A percentile compares a stretch with the other conserved stretches of the same genome.
Evolutionary conservation across 2,888 invertebrate genomes (phyloP).

Genomic region (Athalia circularis): DNA sequence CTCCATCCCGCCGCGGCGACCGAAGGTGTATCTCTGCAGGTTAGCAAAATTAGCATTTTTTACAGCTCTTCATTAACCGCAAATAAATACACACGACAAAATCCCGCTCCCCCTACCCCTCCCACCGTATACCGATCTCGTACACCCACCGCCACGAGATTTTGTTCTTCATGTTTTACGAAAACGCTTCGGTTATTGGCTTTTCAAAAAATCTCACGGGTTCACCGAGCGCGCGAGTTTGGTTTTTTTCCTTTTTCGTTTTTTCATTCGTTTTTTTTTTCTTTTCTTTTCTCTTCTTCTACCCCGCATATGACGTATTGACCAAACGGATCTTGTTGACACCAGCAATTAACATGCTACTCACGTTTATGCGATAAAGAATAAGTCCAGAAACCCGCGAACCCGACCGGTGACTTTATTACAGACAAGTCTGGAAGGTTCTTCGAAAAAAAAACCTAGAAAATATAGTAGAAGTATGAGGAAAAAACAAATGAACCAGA

Average conservation of each 20-base stretch:
- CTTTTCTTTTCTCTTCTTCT: not conserved
- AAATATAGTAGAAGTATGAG: too few relatives aligned
- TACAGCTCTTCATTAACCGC: constrained; percentile 27
- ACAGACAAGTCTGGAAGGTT: too few relatives aligned
- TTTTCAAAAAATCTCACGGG: not conserved
- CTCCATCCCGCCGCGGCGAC: too few relatives aligned
- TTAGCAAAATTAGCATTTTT: constrained; percentile 16
- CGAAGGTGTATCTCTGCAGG: too few relatives aligned
- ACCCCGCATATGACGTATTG: not conserved
- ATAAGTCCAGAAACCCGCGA: not conserved
- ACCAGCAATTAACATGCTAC: constrained; percentile 8
- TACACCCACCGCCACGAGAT: too few relatives aligned
- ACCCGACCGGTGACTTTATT: too few relatives aligned
- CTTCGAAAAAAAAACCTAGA: too few relatives aligned
- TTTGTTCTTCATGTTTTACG: too few relatives aligned
- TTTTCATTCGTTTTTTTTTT: too few relatives aligned
- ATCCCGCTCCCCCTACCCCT: too few relatives aligned
- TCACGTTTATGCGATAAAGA: constrained; percentile 9
- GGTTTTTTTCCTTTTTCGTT: not conserved
- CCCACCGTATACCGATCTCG: too few relatives aligned
- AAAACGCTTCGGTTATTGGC: constrained; percentile 31
- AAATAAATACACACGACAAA: not conserved
- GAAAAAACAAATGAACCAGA: too few relatives aligned
- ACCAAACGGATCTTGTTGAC: constrained; percentile 7
- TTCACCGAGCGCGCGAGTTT: not conserved